Evolutionary conservation across 2,797 vertebrate genomes (phyloP), one percentile per base, ranked within the genome.

Genomic region (Lophius americanus): DNA sequence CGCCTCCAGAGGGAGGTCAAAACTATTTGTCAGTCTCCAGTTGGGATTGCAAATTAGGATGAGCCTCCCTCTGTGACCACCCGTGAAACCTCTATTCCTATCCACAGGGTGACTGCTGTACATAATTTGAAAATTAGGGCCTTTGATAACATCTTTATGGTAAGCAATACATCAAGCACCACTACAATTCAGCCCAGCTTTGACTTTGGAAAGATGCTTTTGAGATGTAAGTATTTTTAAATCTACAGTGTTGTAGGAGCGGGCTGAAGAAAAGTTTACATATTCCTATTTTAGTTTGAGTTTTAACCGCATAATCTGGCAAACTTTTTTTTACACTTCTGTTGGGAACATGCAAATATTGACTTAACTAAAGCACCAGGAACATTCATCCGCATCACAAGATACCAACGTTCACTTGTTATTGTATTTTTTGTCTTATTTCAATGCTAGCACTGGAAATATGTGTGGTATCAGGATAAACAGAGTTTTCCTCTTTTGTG

Each of bases 21-120:
- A 94, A 86, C 91, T 93, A 95, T 93, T 94, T 94, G 93, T 94
- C 91, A 91, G 91, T 90, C 92, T 93, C 92, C 92, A 94, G 92
- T 93, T 79, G 93, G 85, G 93, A 89, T 91, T 91, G 92, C 94
- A 93, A 94, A 93, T 94, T 91, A 92, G 92, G 90, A 94, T 92
- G 92, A 93, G 90, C 89, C 89, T 92, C 92, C 91, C 91, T 88
- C 88, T 88, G 88, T 90, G 89, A 88, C 83, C 85, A 88, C 89
- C 87, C 86, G 66, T 74, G 78, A 61, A 85, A 80, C 82, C 84
- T 85, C 87, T 89, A 84, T 89, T 84, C 77, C 86, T 88, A 85
- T 82, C 88, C 86, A 83, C 87, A 47, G 89, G 86, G 87, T 73
- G 73, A 85, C 84, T 87, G 88, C 86, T 85, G 85, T 78, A 88